Evolutionary conservation across 1,140 invertebrate species (phyloP).

Genomic region (Mamestra configurata): DNA sequence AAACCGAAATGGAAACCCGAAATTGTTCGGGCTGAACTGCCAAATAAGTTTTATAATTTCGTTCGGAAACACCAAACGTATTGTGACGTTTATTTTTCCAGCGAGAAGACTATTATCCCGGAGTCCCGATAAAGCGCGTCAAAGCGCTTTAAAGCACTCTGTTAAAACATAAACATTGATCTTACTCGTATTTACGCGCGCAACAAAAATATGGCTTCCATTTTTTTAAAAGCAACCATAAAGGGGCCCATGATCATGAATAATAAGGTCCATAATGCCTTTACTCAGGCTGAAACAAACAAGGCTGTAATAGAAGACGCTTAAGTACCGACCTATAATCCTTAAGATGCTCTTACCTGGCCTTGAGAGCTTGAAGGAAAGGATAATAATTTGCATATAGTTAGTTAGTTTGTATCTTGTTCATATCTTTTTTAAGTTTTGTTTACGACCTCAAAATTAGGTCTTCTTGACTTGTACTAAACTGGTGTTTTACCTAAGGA

Average conservation of each 20-base stretch:
- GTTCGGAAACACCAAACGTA: neutral
- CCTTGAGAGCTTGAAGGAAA: neutral
- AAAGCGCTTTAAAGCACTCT: slow-evolving; percentile 28
- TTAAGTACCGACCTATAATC: slow-evolving; percentile 1
- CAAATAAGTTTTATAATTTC: slow-evolving; percentile 1
- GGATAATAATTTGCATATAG: neutral
- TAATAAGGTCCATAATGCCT: slow-evolving; percentile 33
- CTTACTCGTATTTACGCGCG: neutral
- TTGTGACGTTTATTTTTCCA: slow-evolving; percentile 23
- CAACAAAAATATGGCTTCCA: slow-evolving; percentile 11
- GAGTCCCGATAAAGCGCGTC: neutral
- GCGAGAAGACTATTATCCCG: neutral
- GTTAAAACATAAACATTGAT: slow-evolving; percentile 21
- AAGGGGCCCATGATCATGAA: slow-evolving; percentile 35
- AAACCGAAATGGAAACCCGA: neutral
- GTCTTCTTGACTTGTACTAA: no score
- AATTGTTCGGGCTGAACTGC: neutral
- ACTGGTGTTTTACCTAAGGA: no score
- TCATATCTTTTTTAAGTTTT: neutral
- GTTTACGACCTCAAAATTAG: no score
- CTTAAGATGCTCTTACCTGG: slow-evolving; percentile 13
- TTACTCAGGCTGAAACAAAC: slow-evolving; percentile 27
- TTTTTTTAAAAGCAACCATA: slow-evolving; percentile 28
- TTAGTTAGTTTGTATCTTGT: neutral
- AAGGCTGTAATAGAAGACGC: slow-evolving; percentile 14